Percentiles rank a stretch among this genome's conserved stretches.
Evolutionary conservation across 2,888 invertebrate species (phyloP).

Genomic region (Leptogaster cylindrica): DNA sequence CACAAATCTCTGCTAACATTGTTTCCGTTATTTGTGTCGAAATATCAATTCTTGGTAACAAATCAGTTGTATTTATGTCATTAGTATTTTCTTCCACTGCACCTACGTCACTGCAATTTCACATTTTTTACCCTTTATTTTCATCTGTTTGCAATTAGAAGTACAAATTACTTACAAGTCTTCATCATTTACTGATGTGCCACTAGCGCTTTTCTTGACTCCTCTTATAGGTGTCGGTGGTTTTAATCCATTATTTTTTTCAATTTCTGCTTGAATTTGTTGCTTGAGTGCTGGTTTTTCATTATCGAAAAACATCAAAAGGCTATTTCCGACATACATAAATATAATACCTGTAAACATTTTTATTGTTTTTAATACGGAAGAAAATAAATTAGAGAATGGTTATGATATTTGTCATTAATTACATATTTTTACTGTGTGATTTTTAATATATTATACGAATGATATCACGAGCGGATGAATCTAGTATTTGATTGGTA

Average conservation of each 20-base stretch:
- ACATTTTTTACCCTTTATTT: too few relatives aligned
- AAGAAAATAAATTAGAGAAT: not conserved
- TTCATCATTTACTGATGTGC: slow-evolving; percentile 47
- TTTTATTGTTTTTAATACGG: not conserved
- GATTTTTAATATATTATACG: too few relatives aligned
- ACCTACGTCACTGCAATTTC: slow-evolving; percentile 48
- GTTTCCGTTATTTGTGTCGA: slow-evolving; percentile 81
- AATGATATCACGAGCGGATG: too few relatives aligned
- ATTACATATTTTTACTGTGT: not conserved
- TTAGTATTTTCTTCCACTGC: slow-evolving; percentile 64
- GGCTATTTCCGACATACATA: slow-evolving; percentile 77
- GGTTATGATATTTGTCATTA: not conserved
- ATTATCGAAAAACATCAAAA: slow-evolving; percentile 78
- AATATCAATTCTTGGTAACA: slow-evolving; percentile 80
- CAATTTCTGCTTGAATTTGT: slow-evolving; percentile 84
- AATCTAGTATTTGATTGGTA: too few relatives aligned
- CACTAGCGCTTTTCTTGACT: slow-evolving; percentile 52
- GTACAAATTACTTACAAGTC: slow-evolving; percentile 38
- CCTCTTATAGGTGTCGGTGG: slow-evolving; percentile 79
- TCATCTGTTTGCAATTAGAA: not conserved
- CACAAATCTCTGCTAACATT: slow-evolving; percentile 78
- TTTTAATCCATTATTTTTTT: slow-evolving; percentile 77
- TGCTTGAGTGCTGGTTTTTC: slow-evolving; percentile 86
- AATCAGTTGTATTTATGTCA: slow-evolving; percentile 69
- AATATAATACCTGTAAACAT: slow-evolving; percentile 71